phyloP scores from a whole-genome alignment of 2,113 vertebrate genomes.

The Pterocles orientalis region DNA sequence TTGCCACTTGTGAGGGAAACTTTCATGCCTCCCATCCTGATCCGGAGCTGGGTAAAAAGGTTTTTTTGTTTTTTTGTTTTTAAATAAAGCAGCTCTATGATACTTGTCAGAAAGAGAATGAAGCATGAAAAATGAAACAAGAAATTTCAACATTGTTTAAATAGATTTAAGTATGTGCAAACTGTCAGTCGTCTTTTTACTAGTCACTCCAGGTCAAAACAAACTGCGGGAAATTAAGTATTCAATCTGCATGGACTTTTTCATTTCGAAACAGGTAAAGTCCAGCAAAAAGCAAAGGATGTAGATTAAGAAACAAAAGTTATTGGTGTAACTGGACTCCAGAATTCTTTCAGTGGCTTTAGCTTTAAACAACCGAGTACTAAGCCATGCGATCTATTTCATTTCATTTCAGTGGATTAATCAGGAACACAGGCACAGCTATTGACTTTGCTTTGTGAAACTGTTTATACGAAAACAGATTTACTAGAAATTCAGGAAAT shows the following conservation, averaged over 20 bases:
- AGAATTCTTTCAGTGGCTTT: constrained; percentile 51
- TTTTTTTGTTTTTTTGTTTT: not conserved
- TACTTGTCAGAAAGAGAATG: constrained; percentile 34
- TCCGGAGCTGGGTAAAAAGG: not conserved
- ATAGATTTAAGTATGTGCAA: constrained; percentile 19
- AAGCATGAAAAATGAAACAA: constrained; percentile 30
- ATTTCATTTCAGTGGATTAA: constrained; percentile 56
- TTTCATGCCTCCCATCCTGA: not conserved
- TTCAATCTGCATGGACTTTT: not conserved
- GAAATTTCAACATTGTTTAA: not conserved
- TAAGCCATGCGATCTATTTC: constrained; percentile 37
- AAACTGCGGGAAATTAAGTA: not conserved
- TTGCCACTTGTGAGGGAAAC: not conserved
- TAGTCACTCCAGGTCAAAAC: not conserved
- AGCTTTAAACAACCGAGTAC: constrained; percentile 36
- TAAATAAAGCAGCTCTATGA: not conserved
- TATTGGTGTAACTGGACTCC: constrained; percentile 60
- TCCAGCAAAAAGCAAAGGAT: constrained; percentile 11
- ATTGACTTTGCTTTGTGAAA: constrained; percentile 58
- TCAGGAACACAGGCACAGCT: constrained; percentile 53
- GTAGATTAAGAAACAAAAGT: constrained; percentile 28
- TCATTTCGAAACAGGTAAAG: constrained; percentile 7
- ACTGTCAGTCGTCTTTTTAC: not conserved
- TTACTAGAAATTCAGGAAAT: constrained; percentile 62
- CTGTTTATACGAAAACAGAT: constrained; percentile 53